A percentile compares a stretch with the other conserved stretches of the same genome.
Conservation (phyloP, 2,113 vertebrate genomes). For the Lichenostomus cassidix region DNA sequence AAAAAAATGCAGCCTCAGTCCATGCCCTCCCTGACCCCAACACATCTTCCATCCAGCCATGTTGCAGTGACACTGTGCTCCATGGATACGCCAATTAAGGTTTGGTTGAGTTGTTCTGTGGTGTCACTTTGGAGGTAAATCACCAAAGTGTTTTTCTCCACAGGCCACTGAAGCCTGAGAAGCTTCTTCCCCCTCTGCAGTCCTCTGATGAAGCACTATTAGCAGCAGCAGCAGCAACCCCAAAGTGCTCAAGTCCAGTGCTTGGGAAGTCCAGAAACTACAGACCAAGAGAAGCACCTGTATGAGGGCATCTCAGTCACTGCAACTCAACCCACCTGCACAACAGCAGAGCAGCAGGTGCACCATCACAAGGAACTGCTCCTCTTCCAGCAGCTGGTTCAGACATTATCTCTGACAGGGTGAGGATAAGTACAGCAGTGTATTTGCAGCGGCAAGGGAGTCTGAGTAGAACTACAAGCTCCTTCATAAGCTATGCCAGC, state of each 20-base stretch:
- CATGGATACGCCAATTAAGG: neutral
- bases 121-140: neutral
- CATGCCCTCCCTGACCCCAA: neutral
- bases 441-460: neutral
- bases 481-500: neutral
- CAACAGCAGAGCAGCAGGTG: neutral
- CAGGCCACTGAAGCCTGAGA: neutral
- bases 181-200: neutral
- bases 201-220: neutral
- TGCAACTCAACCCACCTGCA: neutral
- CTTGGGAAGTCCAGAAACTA: neutral
- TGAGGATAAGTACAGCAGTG: neutral
- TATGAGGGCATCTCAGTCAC: rapidly evolving
- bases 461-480: neutral
- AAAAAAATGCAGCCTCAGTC: neutral
- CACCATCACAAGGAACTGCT: neutral
- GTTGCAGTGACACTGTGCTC: neutral
- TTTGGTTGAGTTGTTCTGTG: neutral
- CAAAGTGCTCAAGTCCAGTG: neutral
- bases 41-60: neutral
- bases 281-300: neutral
- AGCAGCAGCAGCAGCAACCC: neutral
- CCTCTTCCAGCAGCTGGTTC: neutral
- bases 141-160: neutral
- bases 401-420: neutral